A percentile compares a stretch with the other conserved stretches of the same genome.
These are phyloP conservation scores for Cetonia aurata DNA, from an alignment of 2,888 invertebrate species.

Conservation along the genomic window DNA sequence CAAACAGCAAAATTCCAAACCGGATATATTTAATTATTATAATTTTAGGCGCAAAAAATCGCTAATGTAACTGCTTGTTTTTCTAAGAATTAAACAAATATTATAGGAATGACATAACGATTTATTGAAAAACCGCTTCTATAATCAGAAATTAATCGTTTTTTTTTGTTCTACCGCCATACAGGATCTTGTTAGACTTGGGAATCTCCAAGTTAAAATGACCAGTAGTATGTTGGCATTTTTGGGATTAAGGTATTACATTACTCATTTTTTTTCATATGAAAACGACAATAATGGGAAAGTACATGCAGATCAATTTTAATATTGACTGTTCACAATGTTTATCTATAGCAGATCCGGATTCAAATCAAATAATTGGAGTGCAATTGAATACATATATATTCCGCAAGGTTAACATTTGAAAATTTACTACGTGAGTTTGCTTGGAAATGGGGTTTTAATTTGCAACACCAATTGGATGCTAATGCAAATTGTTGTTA, in stretches of 20 bases:
- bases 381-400: no score
- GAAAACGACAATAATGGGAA: no score
- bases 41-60: constrained; percentile 10
- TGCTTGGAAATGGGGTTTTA: no score
- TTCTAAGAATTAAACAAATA: constrained; percentile 24
- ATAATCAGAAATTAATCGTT: constrained; percentile 22
- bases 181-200: constrained; percentile 28
- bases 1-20: background rate
- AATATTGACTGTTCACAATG: no score
- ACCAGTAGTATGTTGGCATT: constrained; percentile 4
- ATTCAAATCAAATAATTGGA: no score
- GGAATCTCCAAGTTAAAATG: constrained; percentile 35
- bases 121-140: constrained; percentile 34
- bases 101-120: constrained; percentile 32
- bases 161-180: constrained; percentile 11
- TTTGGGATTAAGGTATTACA: no score
- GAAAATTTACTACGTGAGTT: no score
- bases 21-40: background rate
- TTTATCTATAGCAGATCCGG: no score
- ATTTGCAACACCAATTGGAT: no score
- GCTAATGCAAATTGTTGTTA: background rate
- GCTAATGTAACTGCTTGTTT: constrained; percentile 2
- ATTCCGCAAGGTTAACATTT: no score
- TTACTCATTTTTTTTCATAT: no score
- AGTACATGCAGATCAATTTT: no score